Percentiles rank a stretch among this genome's conserved stretches.
These are phyloP conservation scores for Chaetura pelagica DNA, from an alignment of 2,113 vertebrate species.

Conservation along the genomic window DNA sequence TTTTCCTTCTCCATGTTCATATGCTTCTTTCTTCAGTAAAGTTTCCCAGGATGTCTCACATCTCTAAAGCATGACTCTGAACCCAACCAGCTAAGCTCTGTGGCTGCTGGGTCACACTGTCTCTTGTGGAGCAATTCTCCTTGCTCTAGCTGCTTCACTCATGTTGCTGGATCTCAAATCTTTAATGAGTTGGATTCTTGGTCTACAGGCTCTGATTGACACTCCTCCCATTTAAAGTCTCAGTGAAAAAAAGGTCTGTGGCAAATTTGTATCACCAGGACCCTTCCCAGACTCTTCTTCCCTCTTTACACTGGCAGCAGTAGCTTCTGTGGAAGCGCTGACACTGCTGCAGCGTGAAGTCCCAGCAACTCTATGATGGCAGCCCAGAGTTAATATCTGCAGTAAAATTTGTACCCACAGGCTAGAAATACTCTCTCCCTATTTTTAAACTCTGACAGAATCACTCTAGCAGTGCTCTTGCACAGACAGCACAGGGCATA, in stretches of 20 bases:
- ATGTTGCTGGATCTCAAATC: neutral
- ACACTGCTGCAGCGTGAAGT: neutral
- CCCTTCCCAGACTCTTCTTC: neutral
- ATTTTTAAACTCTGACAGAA: neutral
- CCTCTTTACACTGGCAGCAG: neutral
- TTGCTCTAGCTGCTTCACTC: neutral
- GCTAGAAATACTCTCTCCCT: neutral
- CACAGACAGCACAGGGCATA: neutral
- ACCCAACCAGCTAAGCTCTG: neutral
- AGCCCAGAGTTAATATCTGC: neutral
- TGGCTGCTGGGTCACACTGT: neutral
- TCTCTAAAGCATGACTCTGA: neutral
- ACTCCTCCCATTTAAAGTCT: neutral
- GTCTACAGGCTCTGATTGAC: neutral
- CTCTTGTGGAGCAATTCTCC: neutral
- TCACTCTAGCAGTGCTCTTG: neutral
- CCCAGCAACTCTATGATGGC: neutral
- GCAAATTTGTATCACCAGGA: neutral
- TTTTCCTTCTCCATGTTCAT: neutral
- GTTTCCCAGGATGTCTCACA: neutral
- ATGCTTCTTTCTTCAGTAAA: neutral
- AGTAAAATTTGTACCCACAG: neutral
- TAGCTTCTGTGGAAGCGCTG: neutral
- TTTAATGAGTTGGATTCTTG: neutral
- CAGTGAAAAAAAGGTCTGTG: neutral